Evolutionary conservation across 1,140 invertebrate genomes (phyloP).

Genomic region (Chironomus striatipennis): DNA sequence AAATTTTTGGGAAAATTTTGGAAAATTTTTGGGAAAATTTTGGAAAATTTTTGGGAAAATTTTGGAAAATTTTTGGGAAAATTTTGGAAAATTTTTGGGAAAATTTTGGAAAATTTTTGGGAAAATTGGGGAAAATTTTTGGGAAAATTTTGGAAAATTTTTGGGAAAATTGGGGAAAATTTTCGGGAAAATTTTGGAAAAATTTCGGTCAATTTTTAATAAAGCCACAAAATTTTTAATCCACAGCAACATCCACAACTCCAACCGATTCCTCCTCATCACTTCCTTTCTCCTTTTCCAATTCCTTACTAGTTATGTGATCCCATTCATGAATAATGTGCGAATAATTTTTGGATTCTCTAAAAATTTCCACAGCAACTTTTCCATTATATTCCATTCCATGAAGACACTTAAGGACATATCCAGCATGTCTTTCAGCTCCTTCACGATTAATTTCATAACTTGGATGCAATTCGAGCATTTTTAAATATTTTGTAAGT

Average conservation of each 20-base stretch:
- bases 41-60: no score
- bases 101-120: no score
- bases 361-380: neutral
- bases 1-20: no score
- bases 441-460: conserved; percentile 7
- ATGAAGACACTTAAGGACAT: neutral
- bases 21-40: no score
- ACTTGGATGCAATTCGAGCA: neutral
- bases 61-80: no score
- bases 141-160: no score
- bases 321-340: neutral
- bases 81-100: no score
- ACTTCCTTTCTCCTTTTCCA: neutral
- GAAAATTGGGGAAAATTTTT: no score
- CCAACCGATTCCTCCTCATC: neutral
- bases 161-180: no score
- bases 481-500: neutral
- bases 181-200: no score
- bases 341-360: neutral
- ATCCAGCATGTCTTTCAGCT: neutral
- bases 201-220: no score
- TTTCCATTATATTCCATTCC: neutral
- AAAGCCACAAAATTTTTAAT: neutral
- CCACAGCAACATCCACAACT: neutral
- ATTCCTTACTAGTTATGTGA: neutral